Conservation (phyloP, 1,140 invertebrate genomes). For the Hetaerina americana region DNA sequence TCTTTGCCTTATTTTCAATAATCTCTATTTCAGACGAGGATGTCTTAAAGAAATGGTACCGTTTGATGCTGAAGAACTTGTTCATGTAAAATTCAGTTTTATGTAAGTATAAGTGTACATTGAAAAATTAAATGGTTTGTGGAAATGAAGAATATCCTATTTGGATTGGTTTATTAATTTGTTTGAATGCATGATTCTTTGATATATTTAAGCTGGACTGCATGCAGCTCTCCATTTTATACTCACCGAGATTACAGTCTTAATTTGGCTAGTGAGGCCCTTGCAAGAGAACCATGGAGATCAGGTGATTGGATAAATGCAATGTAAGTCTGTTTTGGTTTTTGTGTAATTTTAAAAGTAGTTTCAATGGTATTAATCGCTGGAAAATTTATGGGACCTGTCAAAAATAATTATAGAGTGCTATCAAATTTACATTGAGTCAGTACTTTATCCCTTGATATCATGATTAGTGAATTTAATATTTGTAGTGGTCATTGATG, state of each 20-base stretch:
- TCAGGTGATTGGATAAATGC: slow-evolving; percentile 27
- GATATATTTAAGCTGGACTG: slow-evolving; percentile 39
- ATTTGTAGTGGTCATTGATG: too few relatives aligned
- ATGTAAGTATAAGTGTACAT: slow-evolving; percentile 27
- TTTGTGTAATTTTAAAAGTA: too few relatives aligned
- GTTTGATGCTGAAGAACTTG: slow-evolving; percentile 24
- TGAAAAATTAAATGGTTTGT: neutral
- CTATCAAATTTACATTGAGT: too few relatives aligned
- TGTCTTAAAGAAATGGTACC: slow-evolving; percentile 6
- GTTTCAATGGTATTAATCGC: too few relatives aligned
- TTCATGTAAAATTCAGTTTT: slow-evolving; percentile 33
- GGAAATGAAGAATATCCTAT: too few relatives aligned
- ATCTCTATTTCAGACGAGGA: neutral
- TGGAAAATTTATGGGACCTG: too few relatives aligned
- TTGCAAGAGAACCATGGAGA: slow-evolving; percentile 40
- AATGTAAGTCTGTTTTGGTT: too few relatives aligned
- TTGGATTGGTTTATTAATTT: too few relatives aligned
- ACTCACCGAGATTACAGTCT: slow-evolving; percentile 34
- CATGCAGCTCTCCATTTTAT: slow-evolving; percentile 31
- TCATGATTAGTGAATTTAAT: too few relatives aligned
- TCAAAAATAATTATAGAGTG: too few relatives aligned
- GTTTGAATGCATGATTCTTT: neutral
- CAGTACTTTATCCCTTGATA: too few relatives aligned
- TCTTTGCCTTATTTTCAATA: too few relatives aligned
- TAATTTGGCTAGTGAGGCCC: slow-evolving; percentile 32